Evolutionary conservation across 2,888 invertebrate genomes (phyloP).

Genomic region (Drosophila hamatofila): DNA sequence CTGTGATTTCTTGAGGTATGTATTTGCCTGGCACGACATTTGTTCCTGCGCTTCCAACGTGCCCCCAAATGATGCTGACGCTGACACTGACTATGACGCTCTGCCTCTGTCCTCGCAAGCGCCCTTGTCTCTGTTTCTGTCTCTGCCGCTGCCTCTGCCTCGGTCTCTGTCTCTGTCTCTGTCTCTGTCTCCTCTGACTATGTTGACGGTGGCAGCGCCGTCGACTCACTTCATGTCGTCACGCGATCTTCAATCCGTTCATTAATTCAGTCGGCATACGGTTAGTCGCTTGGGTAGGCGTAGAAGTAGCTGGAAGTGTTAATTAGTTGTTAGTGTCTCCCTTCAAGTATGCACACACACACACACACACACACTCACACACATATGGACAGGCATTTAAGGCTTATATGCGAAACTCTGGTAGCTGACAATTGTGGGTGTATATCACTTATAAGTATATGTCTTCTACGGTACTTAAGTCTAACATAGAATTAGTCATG

Average conservation of each 20-base stretch:
- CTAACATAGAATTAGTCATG: conserved; percentile 23
- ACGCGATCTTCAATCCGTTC: conserved; percentile 78
- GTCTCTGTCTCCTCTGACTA: conserved; percentile 1
- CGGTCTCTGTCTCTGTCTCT: too few species aligned
- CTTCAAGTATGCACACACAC: conserved; percentile 4
- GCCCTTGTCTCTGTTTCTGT: too few species aligned
- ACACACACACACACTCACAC: conserved; percentile 5
- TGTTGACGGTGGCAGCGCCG: conserved; percentile 34
- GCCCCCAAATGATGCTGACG: conserved; percentile 45
- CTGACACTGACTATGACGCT: conserved; percentile 25
- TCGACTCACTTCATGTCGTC: conserved; percentile 74
- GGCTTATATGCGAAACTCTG: conserved; percentile 45
- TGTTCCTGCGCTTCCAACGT: conserved; percentile 63
- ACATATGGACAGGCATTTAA: conserved; percentile 21
- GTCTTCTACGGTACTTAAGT: conserved; percentile 3
- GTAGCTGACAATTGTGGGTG: conserved; percentile 45
- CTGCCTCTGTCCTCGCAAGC: conserved; percentile 25
- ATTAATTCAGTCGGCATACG: conserved; percentile 78
- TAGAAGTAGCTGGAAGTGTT: conserved; percentile 78
- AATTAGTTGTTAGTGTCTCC: conserved; percentile 73
- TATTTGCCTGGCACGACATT: conserved; percentile 77
- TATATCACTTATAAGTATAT: conserved; percentile 10
- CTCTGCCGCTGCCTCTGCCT: too few species aligned
- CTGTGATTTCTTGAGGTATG: conserved; percentile 70
- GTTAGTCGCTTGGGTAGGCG: conserved; percentile 74